These are phyloP conservation scores for Lepeophtheirus salmonis DNA, from an alignment of 1,140 invertebrate species.

Conservation along the genomic window DNA sequence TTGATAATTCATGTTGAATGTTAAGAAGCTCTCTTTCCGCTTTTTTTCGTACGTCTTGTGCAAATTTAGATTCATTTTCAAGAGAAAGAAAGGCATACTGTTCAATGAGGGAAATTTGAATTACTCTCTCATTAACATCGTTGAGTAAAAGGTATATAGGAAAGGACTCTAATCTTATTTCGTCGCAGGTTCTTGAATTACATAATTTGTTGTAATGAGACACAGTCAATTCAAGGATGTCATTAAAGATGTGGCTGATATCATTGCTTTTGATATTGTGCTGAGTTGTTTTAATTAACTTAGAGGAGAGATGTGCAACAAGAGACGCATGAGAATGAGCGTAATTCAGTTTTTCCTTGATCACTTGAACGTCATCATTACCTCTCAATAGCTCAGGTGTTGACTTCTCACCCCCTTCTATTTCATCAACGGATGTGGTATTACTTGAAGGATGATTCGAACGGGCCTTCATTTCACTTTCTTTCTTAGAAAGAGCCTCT, in stretches of 20 bases:
- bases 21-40: neutral
- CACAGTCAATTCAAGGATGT: neutral
- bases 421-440: too few relatives aligned
- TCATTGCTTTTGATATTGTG: neutral
- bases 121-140: neutral
- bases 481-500: conserved; percentile 11
- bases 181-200: neutral
- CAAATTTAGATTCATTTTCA: neutral
- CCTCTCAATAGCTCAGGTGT: neutral
- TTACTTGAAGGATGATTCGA: too few relatives aligned
- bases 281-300: neutral
- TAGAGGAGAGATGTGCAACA: neutral
- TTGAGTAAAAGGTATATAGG: neutral
- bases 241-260: too few relatives aligned
- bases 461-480: too few relatives aligned
- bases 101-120: conserved; percentile 1
- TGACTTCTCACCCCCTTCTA: too few relatives aligned
- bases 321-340: conserved; percentile 4
- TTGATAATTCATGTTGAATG: neutral
- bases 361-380: neutral
- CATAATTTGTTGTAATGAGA: neutral
- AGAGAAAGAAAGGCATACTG: neutral
- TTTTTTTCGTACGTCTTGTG: neutral
- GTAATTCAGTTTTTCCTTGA: conserved; percentile 4
- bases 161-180: conserved; percentile 3